phyloP scores from a whole-genome alignment of 1,140 invertebrate species.

The Prorops nasuta region DNA sequence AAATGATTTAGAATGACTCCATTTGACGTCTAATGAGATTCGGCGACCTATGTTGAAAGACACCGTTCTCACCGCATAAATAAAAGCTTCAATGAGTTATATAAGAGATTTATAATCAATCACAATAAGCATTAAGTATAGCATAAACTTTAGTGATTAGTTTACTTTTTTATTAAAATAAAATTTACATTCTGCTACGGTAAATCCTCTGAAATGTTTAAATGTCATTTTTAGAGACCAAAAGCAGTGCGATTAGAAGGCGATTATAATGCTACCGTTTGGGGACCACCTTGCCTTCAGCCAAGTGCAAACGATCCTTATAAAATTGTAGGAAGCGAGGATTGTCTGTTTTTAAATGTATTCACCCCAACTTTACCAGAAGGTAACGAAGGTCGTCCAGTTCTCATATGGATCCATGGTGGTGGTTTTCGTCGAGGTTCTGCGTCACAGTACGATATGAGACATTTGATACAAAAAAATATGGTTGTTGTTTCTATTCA shows the following conservation, averaged over 20 bases:
- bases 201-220: too few species aligned
- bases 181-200: too few species aligned
- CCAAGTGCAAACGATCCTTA: conserved; percentile 45
- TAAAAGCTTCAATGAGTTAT: too few species aligned
- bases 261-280: conserved; percentile 56
- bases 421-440: conserved; percentile 66
- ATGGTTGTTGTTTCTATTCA: conserved; percentile 78
- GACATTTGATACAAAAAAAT: conserved; percentile 62
- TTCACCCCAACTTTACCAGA: conserved; percentile 69
- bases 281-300: conserved; percentile 60
- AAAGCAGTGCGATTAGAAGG: conserved; percentile 55
- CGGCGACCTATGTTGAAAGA: conserved; percentile 10
- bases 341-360: conserved; percentile 81
- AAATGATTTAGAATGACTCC: not conserved
- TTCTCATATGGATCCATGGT: conserved; percentile 66
- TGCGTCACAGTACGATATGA: conserved; percentile 62
- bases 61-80: not conserved
- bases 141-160: too few species aligned
- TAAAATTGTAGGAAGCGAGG: conserved; percentile 62
- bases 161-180: too few species aligned
- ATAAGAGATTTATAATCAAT: too few species aligned
- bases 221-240: conserved; percentile 47
- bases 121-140: too few species aligned
- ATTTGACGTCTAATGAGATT: conserved; percentile 21
- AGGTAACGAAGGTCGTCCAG: conserved; percentile 57